Evolutionary conservation across 1,140 invertebrate species (phyloP).

Genomic region (Drosophila mayri): DNA sequence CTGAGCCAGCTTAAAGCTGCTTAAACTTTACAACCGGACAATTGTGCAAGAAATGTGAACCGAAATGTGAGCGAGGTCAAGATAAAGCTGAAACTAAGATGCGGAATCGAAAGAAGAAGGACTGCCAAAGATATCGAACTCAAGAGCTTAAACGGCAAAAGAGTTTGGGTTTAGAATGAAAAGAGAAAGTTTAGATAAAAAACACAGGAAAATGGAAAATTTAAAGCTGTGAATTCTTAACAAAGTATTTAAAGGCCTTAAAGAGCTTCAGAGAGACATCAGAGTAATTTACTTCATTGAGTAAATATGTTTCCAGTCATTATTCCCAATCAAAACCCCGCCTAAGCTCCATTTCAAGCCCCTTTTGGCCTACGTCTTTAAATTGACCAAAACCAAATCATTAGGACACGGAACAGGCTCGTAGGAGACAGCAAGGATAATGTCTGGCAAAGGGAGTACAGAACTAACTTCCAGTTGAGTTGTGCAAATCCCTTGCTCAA

Average conservation of each 20-base stretch:
- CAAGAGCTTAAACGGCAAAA: constrained; percentile 18
- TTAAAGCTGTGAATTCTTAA: not conserved
- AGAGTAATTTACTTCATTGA: not conserved
- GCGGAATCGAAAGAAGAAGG: constrained; percentile 2
- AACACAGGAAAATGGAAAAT: not conserved
- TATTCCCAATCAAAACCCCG: not conserved
- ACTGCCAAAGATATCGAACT: constrained; percentile 5
- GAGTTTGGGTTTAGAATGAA: not conserved
- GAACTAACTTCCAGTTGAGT: constrained; percentile 26
- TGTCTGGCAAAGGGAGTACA: constrained; percentile 5
- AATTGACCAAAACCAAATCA: constrained; percentile 31
- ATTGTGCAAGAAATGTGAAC: constrained; percentile 30
- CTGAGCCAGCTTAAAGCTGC: constrained; percentile 54
- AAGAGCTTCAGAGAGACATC: not conserved
- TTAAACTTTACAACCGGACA: constrained; percentile 36
- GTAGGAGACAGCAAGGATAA: not conserved
- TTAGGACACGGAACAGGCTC: constrained; percentile 10
- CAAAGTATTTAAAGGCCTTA: not conserved
- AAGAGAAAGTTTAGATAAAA: not conserved
- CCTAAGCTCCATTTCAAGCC: not conserved
- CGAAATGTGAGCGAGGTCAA: constrained; percentile 20
- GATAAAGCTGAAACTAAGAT: constrained; percentile 13
- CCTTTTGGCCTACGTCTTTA: constrained; percentile 7
- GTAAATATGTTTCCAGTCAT: not conserved
- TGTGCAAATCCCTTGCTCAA: constrained; percentile 37